Evolutionary conservation across 2,113 vertebrate genomes (phyloP).

Genomic region (Psettodes erumei): DNA sequence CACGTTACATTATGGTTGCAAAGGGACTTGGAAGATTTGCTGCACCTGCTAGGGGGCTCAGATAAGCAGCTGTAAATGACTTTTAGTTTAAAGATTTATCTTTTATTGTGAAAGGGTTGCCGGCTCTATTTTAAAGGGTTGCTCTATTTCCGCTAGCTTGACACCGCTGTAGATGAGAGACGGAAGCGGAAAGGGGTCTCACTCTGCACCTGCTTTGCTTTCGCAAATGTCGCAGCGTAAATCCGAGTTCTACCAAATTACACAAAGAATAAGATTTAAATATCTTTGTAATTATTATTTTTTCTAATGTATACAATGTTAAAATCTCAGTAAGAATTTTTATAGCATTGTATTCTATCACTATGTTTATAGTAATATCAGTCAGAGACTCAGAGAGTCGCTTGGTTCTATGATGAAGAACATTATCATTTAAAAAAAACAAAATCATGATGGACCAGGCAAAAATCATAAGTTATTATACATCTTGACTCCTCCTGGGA

Average conservation of each 20-base stretch:
- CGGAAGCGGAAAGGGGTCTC: background rate
- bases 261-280: background rate
- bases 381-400: too few relatives aligned
- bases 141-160: background rate
- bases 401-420: background rate
- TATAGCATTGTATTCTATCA: too few relatives aligned
- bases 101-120: background rate
- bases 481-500: too few relatives aligned
- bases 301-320: background rate
- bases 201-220: background rate
- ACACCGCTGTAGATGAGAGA: background rate
- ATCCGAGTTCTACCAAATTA: background rate
- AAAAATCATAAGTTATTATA: too few relatives aligned
- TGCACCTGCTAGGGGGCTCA: background rate
- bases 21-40: background rate
- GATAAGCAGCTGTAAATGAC: background rate
- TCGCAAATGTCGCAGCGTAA: background rate
- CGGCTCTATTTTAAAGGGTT: too few relatives aligned
- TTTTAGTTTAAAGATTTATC: background rate
- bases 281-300: background rate
- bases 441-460: too few relatives aligned
- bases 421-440: background rate
- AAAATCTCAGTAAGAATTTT: background rate
- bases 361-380: background rate
- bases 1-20: background rate